A percentile compares a stretch with the other conserved stretches of the same genome.
phyloP scores from a whole-genome alignment of 1,140 invertebrate species.

The Pteromalus puparum region DNA sequence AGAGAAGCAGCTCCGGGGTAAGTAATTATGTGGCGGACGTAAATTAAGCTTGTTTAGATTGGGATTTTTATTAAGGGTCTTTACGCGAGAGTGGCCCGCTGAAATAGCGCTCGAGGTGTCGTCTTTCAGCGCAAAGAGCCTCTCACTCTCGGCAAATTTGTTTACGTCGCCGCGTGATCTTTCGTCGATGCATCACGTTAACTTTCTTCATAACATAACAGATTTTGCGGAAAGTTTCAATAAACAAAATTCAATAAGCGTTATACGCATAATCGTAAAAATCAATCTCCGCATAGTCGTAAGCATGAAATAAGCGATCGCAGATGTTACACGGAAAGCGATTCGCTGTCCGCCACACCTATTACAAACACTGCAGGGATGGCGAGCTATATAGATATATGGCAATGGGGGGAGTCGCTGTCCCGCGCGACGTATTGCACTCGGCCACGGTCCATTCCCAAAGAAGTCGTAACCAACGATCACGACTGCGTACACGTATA shows the following conservation, averaged over 20 bases:
- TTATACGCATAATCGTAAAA: neutral
- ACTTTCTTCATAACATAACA: too few relatives aligned
- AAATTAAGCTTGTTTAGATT: slow-evolving; percentile 77
- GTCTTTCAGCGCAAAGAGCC: slow-evolving; percentile 30
- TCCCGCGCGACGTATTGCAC: slow-evolving; percentile 23
- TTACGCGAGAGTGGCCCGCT: slow-evolving; percentile 67
- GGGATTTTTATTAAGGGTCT: slow-evolving; percentile 76
- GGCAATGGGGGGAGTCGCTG: neutral
- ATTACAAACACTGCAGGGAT: neutral
- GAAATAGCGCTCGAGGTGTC: slow-evolving; percentile 51
- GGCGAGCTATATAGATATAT: neutral
- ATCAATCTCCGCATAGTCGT: neutral
- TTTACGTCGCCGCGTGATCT: neutral
- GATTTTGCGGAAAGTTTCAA: too few relatives aligned
- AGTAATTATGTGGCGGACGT: slow-evolving; percentile 77
- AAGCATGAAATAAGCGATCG: slow-evolving; percentile 31
- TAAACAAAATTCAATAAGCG: too few relatives aligned
- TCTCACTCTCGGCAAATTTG: slow-evolving; percentile 34
- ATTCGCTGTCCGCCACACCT: neutral
- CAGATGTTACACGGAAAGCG: slow-evolving; percentile 43
- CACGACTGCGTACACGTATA: slow-evolving; percentile 52
- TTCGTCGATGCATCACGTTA: too few relatives aligned
- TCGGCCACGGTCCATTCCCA: slow-evolving; percentile 55
- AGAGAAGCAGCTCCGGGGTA: slow-evolving; percentile 61
- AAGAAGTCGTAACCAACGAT: slow-evolving; percentile 69